These are phyloP conservation scores for Hyperopisus bebe DNA, from an alignment of 2,113 vertebrate genomes.

Conservation along the genomic window DNA sequence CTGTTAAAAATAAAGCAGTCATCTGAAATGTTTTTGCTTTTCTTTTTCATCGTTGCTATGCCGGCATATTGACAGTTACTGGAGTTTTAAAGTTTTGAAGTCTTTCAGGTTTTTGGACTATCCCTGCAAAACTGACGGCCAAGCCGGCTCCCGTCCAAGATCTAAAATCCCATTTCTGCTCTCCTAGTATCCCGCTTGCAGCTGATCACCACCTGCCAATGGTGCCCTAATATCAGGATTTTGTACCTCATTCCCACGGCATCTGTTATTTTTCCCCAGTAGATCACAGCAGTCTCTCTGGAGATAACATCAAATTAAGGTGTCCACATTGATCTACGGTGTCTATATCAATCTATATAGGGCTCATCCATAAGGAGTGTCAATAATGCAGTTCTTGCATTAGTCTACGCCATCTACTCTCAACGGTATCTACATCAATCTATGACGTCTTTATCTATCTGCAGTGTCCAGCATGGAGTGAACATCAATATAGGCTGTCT, in stretches of 20 bases:
- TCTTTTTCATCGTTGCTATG: neutral
- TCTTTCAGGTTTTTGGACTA: neutral
- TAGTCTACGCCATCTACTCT: neutral
- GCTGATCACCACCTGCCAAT: constrained; percentile 1
- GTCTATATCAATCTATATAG: neutral
- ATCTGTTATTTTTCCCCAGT: neutral
- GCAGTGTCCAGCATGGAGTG: neutral
- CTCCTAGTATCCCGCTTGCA: neutral
- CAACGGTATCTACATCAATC: neutral
- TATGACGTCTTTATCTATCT: neutral
- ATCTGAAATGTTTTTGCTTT: neutral
- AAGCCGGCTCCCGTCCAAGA: neutral
- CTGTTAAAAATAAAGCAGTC: neutral
- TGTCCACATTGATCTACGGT: neutral
- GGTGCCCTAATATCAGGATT: neutral
- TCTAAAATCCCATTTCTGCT: neutral
- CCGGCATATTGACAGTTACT: neutral
- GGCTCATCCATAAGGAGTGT: neutral
- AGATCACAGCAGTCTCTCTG: neutral
- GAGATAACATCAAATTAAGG: neutral
- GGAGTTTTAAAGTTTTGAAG: neutral
- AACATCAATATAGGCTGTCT: neutral
- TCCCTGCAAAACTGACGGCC: neutral
- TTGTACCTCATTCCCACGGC: neutral
- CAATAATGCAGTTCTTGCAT: neutral